Evolutionary conservation across 2,888 invertebrate genomes (phyloP), one percentile per base, ranked within the genome.

Genomic region (Ceratothoa steindachneri): DNA sequence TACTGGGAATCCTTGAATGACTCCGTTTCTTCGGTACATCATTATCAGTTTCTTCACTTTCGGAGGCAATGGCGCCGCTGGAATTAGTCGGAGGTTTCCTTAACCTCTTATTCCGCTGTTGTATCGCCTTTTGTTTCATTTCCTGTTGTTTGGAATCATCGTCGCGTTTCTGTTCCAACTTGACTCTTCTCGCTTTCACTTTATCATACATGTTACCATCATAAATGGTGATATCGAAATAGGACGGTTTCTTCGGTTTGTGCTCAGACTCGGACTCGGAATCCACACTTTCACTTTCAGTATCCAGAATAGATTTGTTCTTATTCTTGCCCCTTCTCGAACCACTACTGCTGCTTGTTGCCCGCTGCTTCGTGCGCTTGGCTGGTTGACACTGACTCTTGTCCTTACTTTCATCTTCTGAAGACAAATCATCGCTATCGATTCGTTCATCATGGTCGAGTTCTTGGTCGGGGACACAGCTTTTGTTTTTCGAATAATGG

Each of bases 121-220:
- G 72, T 67, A 77, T 64, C 84, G 90, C 90, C 0, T 91, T 88
- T 30, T 81, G 80, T 83, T 93, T 93, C 84, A 93, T 92, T 84
- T 94, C 93, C 84, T 94, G 93, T 70, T 83, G 83, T 83, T 93
- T 69, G 15, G 67, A 66, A 22, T 79, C 76, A 29, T 79, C 79
- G n/a, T 75, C 73, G 90, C 83, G 93, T 93, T 83, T 95, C 85
- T 95, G 94, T 71, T 83, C 83, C 29, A 83, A 82, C 72, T 84
- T 82, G 82, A 93, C 94, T 28, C 95, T 94, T 53, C 95, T 89
- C 1, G 95, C 95, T 85, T 95, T 95, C 0, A 95, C 95, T 85
- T 97, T 97, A 84, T 97, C 97, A 84, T 97, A 97, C 97, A 97
- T 97, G 9, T 77, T 68, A 24, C 74, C 76, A 51, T 80, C 80